These are phyloP conservation scores for Spilosoma lubricipeda DNA, from an alignment of 2,888 invertebrate genomes.

Conservation along the genomic window DNA sequence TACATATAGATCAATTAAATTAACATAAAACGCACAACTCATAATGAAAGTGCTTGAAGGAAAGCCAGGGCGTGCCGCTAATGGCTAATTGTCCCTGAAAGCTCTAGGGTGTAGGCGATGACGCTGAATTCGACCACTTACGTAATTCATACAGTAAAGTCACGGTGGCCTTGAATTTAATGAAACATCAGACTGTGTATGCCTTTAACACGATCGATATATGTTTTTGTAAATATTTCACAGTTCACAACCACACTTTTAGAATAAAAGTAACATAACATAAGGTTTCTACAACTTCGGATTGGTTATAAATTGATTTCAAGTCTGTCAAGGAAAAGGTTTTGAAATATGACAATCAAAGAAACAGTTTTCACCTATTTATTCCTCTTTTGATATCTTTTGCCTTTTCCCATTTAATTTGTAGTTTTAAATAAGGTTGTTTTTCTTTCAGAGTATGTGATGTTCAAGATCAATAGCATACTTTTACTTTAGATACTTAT, in stretches of 20 bases:
- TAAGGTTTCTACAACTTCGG: no score
- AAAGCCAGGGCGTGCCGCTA: slow-evolving; percentile 51
- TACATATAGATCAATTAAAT: slow-evolving; percentile 2
- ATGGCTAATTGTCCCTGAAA: slow-evolving; percentile 63
- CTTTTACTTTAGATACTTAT: background rate
- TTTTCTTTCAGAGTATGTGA: no score
- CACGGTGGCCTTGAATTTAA: slow-evolving; percentile 46
- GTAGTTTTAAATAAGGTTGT: no score
- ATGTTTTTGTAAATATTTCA: background rate
- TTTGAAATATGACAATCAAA: no score
- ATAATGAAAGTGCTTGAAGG: slow-evolving; percentile 32
- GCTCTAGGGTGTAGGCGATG: slow-evolving; percentile 49
- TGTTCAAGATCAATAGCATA: background rate
- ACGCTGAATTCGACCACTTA: slow-evolving; percentile 51
- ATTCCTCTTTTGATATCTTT: no score
- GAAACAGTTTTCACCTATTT: no score
- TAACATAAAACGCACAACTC: slow-evolving; percentile 12
- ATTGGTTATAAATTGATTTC: no score
- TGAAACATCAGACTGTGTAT: slow-evolving; percentile 9
- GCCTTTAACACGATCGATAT: slow-evolving; percentile 12
- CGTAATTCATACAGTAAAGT: slow-evolving; percentile 43
- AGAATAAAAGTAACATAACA: background rate
- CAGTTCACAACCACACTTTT: background rate
- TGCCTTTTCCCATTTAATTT: no score
- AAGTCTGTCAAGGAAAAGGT: no score